phyloP scores from a whole-genome alignment of 2,888 invertebrate genomes.

The Drepanosiphum platanoidis region DNA sequence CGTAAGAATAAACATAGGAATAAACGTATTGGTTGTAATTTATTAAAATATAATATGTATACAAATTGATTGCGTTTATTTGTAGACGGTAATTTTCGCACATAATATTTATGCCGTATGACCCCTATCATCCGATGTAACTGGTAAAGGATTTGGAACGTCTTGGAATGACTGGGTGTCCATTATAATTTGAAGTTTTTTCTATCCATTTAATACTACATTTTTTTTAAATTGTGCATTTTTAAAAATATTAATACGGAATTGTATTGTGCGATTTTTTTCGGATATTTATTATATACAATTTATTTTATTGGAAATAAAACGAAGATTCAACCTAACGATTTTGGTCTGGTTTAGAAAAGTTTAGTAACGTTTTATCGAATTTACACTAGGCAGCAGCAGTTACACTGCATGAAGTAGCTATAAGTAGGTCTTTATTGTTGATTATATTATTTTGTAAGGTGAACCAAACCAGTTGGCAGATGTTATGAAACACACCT shows the following conservation, averaged over 20 bases:
- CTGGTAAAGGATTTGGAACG: conserved; percentile 44
- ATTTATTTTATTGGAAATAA: neutral
- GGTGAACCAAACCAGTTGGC: conserved; percentile 61
- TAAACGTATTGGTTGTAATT: neutral
- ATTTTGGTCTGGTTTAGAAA: conserved; percentile 24
- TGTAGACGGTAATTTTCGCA: neutral
- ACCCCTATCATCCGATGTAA: conserved; percentile 55
- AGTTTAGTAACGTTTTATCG: conserved; percentile 38
- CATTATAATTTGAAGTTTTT: neutral
- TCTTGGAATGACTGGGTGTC: conserved; percentile 52
- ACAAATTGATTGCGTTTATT: neutral
- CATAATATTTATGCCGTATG: conserved; percentile 3
- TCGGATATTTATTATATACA: neutral
- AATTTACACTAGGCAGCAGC: conserved; percentile 37
- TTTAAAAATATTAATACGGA: neutral
- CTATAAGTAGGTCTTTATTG: conserved; percentile 61
- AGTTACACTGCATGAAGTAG: conserved; percentile 35
- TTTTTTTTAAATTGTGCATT: neutral
- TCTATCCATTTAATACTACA: neutral
- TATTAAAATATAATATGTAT: neutral
- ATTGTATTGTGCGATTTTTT: neutral
- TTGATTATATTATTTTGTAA: conserved; percentile 62
- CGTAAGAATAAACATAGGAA: neutral
- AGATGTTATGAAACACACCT: conserved; percentile 62
- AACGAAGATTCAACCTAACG: neutral